Evolutionary conservation across 2,797 vertebrate genomes (phyloP), one percentile per base, ranked within the genome.

Genomic region (Micromesistius poutassou): DNA sequence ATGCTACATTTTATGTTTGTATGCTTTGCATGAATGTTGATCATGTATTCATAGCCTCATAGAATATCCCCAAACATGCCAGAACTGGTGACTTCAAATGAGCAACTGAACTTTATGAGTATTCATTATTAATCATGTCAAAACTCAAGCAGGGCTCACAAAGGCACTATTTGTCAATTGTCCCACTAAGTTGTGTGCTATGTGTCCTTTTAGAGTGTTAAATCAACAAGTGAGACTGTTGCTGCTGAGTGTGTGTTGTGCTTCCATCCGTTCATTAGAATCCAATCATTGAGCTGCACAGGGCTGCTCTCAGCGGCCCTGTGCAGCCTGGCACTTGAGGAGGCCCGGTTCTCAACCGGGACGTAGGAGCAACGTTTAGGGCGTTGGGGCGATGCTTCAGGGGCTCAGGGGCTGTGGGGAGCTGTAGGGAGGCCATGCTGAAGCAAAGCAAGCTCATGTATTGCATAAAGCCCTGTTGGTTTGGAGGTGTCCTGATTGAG

Each of bases 111-210:
- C 16, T 38, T 79, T 55, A 79, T 81, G 81, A 81, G 30, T 76
- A 70, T 77, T 38, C 30, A 75, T 36, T n/a, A 68, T 74, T 76
- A 25, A 38, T 33, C 30, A 30, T 36, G 22, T 19, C 71, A 14
- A 76, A 76, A 75, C 70, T 75, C 16, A 30, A 70, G 74, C 5
- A 10, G 4, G 14, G 72, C 73, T 76, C 72, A 76, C 72, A 72
- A 85, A 85, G 84, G 80, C 84, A 85, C 84, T 82, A 74, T 71
- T 71, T 71, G 31, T 73, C 77, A 73, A 14, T 12, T 73, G 62
- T 25, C 12, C 19, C 70, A 71, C 73, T 71, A 16, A 33, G 14
- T 35, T 73, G 70, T 74, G 78, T 78, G 78, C 78, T 81, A 31
- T 68, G 73, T 35, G 30, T 73, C 66, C 16, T 68, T 62, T 62